phyloP scores from a whole-genome alignment of 2,888 invertebrate species.

The Eugnorisma glareosa region DNA sequence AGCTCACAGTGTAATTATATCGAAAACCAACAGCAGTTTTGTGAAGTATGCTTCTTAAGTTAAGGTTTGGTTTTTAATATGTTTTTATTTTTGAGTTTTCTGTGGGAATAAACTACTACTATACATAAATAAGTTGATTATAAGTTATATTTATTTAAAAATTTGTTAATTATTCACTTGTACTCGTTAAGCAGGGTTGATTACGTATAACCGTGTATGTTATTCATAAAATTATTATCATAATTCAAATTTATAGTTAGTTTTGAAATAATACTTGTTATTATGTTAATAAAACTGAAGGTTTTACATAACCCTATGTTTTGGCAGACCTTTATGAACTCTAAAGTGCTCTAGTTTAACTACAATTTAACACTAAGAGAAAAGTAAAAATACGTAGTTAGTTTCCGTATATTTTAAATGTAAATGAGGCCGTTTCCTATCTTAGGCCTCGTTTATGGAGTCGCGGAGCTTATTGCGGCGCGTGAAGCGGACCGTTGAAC shows the following conservation, averaged over 20 bases:
- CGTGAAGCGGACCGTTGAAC: constrained; percentile 42
- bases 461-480: constrained; percentile 44
- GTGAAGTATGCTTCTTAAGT: too few species aligned
- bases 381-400: constrained; percentile 16
- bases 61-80: too few species aligned
- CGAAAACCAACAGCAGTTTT: neutral
- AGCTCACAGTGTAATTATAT: neutral
- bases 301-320: neutral
- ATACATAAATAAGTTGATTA: too few species aligned
- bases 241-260: neutral
- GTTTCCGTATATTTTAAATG: constrained; percentile 27
- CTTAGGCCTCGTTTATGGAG: constrained; percentile 49
- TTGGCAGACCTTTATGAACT: neutral
- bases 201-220: too few species aligned
- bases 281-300: neutral
- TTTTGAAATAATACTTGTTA: neutral
- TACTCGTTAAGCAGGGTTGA: too few species aligned
- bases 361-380: neutral
- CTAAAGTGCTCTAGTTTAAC: neutral
- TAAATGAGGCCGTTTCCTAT: constrained; percentile 52
- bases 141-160: too few species aligned
- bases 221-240: neutral
- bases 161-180: too few species aligned
- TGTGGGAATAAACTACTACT: too few species aligned
- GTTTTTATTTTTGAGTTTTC: too few species aligned